phyloP scores from a whole-genome alignment of 2,113 vertebrate genomes.

The Brachypteracias leptosomus region DNA sequence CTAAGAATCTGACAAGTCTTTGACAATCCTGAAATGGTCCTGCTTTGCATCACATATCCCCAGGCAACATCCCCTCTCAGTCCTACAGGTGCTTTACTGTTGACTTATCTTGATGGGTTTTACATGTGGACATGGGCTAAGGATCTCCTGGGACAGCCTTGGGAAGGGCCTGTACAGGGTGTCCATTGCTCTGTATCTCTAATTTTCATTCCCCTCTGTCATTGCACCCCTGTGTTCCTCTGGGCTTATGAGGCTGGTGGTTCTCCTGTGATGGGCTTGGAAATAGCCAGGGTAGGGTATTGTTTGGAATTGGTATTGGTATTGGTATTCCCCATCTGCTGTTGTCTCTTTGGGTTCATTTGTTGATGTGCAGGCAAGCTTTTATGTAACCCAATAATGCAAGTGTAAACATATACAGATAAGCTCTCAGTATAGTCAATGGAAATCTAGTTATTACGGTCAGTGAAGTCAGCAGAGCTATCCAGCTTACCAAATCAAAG shows the following conservation, averaged over 20 bases:
- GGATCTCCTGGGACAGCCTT: too few species aligned
- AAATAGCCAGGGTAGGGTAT: not conserved
- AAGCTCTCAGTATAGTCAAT: not conserved
- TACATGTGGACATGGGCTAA: not conserved
- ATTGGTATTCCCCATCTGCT: not conserved
- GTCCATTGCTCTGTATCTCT: not conserved
- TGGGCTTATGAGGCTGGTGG: not conserved
- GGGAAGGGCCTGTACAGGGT: not conserved
- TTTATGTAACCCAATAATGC: not conserved
- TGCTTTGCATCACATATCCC: not conserved
- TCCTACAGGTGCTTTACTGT: not conserved
- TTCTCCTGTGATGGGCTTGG: not conserved
- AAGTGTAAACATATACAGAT: not conserved
- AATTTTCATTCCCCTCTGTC: not conserved
- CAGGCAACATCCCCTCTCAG: fast-evolving
- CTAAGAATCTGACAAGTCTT: not conserved
- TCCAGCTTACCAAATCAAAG: not conserved
- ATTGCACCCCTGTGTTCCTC: not conserved
- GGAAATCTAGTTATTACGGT: not conserved
- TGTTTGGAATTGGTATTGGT: not conserved
- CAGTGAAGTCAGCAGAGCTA: not conserved
- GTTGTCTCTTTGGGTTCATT: not conserved
- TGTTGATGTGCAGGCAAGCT: not conserved
- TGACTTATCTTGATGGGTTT: not conserved
- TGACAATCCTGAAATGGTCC: not conserved